Conservation (phyloP, 1,140 invertebrate species). For the Lerema accius region DNA sequence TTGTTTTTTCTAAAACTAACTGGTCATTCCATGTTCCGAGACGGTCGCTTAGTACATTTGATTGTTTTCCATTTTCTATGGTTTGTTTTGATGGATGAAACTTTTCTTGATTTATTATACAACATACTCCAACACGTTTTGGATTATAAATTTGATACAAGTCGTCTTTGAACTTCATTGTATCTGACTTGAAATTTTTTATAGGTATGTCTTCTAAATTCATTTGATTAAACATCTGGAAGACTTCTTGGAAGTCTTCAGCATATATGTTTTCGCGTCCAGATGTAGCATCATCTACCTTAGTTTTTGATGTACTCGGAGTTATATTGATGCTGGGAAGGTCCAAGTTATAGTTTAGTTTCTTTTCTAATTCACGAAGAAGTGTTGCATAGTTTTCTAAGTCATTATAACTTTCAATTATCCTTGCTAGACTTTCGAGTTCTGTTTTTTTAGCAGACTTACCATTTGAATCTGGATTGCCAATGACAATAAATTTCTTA, state of each 20-base stretch:
- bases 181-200: slow-evolving; percentile 63
- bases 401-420: slow-evolving; percentile 56
- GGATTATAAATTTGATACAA: slow-evolving; percentile 61
- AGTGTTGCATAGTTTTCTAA: slow-evolving; percentile 48
- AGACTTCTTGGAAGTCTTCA: slow-evolving; percentile 50
- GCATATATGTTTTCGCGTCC: slow-evolving; percentile 33
- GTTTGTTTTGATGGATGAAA: slow-evolving; percentile 69
- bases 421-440: slow-evolving; percentile 54
- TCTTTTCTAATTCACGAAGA: slow-evolving; percentile 52
- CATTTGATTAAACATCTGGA: slow-evolving; percentile 46
- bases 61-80: slow-evolving; percentile 42
- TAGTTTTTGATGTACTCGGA: slow-evolving; percentile 27
- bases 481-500: slow-evolving; percentile 61
- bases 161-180: slow-evolving; percentile 43
- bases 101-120: slow-evolving; percentile 74
- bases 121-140: slow-evolving; percentile 63
- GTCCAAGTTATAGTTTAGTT: slow-evolving; percentile 39
- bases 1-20: slow-evolving; percentile 55
- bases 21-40: slow-evolving; percentile 63
- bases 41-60: slow-evolving; percentile 45
- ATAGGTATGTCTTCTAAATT: slow-evolving; percentile 44
- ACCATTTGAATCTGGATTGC: slow-evolving; percentile 42
- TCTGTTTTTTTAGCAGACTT: slow-evolving; percentile 39
- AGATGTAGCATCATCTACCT: slow-evolving; percentile 35
- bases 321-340: slow-evolving; percentile 9